Evolutionary conservation across 2,113 vertebrate genomes (phyloP).

Genomic region (Hassar affinis): DNA sequence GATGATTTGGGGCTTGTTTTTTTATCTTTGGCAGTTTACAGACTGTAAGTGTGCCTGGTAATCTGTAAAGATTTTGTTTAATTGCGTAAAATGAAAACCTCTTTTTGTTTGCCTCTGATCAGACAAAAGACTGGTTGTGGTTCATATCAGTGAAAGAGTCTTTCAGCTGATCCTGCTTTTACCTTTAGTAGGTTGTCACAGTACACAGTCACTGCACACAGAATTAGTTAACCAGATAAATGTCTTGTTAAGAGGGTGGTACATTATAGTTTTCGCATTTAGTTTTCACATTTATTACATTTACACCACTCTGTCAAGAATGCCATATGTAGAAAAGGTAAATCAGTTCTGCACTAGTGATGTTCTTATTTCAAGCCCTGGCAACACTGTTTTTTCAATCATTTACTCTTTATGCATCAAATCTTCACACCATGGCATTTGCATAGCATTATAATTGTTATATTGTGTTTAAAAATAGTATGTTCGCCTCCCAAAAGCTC

Average conservation of each 20-base stretch:
- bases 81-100: constrained; percentile 22
- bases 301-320: neutral
- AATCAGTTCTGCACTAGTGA: neutral
- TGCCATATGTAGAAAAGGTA: neutral
- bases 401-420: neutral
- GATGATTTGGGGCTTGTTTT: neutral
- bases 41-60: neutral
- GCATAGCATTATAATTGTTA: neutral
- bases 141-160: neutral
- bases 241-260: too few relatives aligned
- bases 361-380: neutral
- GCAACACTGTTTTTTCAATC: neutral
- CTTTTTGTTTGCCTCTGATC: constrained; percentile 17
- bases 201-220: constrained; percentile 7
- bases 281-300: neutral
- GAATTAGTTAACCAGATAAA: neutral
- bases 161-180: neutral
- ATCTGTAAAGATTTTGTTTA: constrained; percentile 6
- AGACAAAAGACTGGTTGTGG: neutral
- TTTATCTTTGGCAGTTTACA: neutral
- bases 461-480: neutral
- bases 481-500: neutral
- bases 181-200: neutral
- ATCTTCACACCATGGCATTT: neutral
- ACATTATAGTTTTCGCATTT: too few relatives aligned